Evolutionary conservation across 2,888 invertebrate species (phyloP).

Genomic region (Monopis laevigella): DNA sequence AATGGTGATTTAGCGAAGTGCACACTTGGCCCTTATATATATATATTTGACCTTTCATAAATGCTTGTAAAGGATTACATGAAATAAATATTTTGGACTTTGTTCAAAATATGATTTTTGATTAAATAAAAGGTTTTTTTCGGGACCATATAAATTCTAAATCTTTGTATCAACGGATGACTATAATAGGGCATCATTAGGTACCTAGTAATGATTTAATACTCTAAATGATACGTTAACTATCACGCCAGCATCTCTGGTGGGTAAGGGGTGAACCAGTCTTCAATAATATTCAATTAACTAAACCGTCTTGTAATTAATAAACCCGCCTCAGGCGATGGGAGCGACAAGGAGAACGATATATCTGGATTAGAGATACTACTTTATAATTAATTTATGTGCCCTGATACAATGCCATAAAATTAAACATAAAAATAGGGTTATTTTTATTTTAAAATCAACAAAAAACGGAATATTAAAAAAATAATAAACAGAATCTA

Average conservation of each 20-base stretch:
- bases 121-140: not conserved
- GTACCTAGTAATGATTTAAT: not conserved
- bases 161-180: not conserved
- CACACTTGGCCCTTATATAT: too few species aligned
- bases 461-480: not conserved
- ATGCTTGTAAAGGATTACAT: too few species aligned
- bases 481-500: too few species aligned
- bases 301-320: slow-evolving; percentile 35
- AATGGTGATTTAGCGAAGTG: too few species aligned
- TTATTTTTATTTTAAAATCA: too few species aligned
- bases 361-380: slow-evolving; percentile 20
- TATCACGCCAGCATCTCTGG: not conserved
- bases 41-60: too few species aligned
- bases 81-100: too few species aligned
- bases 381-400: not conserved
- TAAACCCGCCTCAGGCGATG: slow-evolving; percentile 27
- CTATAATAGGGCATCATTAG: not conserved
- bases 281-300: slow-evolving; percentile 62
- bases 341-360: slow-evolving; percentile 11
- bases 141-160: not conserved
- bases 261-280: slow-evolving; percentile 29
- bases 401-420: not conserved
- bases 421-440: too few species aligned
- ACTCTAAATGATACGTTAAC: not conserved
- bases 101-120: too few species aligned